Base-by-base conservation (phyloP, 2,797 vertebrate genomes). In the Malacoctenus gilli region DNA sequence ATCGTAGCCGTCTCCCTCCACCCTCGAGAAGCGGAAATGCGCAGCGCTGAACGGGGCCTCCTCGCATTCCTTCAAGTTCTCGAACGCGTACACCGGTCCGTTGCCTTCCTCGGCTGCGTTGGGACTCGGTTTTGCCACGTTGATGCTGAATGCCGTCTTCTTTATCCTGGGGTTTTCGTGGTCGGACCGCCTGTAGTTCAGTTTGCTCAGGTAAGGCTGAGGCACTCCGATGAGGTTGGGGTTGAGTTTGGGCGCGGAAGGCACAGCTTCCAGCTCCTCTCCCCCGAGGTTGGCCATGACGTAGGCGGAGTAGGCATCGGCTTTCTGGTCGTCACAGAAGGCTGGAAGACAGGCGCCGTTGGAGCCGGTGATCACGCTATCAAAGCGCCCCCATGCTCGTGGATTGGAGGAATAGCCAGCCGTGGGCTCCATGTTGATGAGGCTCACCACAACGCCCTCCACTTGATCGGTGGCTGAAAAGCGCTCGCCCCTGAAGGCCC, bases 11-110 rank as follows among this genome's bases (percentile, higher is more conserved):
- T 98, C 94, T 30, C 95, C 95, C 78, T 99, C 97, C 4, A 96
- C 93, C 85, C 96, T 94, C 47, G 95, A 95, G 81, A 99, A 99
- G 30, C 97, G 92, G 70, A 99, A 99, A 72, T 99, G 97, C 50
- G 93, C 87, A 0, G 95, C 93, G 0, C 73, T 95, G 53, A 95
- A 91, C 0, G 94, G 92, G 1, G 96, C 96, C 53, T 95, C 95
- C 64, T 99, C 97, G 0, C 97, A 99, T 15, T 95, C 94, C 53
- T 82, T 94, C 20, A 96, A 83, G 39, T 95, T 94, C 48, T 98
- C 95, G 5, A 93, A 95, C 9, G 95, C 65, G 10, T 99, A 99
- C 72, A 99, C 92, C 1, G 97, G 97, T 8, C 97, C 97, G 0
- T 97, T 96, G 73, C 89, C 89, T 79, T 99, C 96, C 52, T 97